Evolutionary conservation across 2,888 invertebrate species (phyloP).

Genomic region (Fragum sueziense): DNA sequence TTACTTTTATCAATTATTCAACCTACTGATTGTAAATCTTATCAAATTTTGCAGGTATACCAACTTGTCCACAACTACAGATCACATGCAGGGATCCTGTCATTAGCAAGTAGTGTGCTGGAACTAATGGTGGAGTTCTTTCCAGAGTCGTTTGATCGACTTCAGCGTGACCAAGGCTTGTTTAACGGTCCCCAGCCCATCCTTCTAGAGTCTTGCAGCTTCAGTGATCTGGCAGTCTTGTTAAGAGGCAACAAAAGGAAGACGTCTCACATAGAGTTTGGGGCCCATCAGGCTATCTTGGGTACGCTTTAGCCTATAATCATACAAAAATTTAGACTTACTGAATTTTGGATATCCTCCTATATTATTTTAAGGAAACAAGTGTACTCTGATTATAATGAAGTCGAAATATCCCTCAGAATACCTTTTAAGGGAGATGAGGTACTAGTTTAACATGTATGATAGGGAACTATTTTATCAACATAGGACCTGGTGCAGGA

Average conservation of each 20-base stretch:
- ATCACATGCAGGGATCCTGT: conserved; percentile 77
- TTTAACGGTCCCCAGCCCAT: conserved; percentile 76
- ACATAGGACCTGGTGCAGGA: too few relatives aligned
- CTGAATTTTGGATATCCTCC: too few relatives aligned
- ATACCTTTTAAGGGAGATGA: too few relatives aligned
- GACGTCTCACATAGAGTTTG: conserved; percentile 79
- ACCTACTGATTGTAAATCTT: too few relatives aligned
- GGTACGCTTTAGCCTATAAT: conserved; percentile 48
- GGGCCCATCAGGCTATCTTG: conserved; percentile 79
- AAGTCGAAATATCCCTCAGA: too few relatives aligned
- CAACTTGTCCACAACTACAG: conserved; percentile 77
- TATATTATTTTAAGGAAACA: too few relatives aligned
- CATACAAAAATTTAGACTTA: too few relatives aligned
- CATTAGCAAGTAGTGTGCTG: conserved; percentile 74
- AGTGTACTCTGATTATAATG: too few relatives aligned
- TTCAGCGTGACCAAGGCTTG: conserved; percentile 76
- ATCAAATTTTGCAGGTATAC: conserved; percentile 68
- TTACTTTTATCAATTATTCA: too few relatives aligned
- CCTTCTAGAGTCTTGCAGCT: conserved; percentile 74
- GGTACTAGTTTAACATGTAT: too few relatives aligned
- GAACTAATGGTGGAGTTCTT: conserved; percentile 76
- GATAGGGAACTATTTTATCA: too few relatives aligned
- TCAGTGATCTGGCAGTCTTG: conserved; percentile 70
- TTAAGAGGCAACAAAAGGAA: conserved; percentile 72
- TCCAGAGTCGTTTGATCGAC: conserved; percentile 77